Conservation (phyloP, 2,888 invertebrate species). For the Tiliacea citrago region DNA sequence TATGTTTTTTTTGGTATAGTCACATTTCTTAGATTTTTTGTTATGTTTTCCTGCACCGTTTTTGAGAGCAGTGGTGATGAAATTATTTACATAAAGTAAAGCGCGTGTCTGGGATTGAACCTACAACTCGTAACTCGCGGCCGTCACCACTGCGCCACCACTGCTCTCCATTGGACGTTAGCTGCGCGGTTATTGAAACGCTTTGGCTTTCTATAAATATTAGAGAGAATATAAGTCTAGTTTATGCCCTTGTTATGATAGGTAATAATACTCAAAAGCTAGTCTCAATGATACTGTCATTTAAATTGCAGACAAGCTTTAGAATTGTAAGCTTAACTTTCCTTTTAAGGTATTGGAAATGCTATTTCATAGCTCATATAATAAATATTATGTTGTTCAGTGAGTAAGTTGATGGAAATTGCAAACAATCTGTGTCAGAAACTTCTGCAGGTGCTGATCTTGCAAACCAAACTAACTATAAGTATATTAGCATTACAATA, state of each 20-base stretch:
- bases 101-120: no score
- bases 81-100: no score
- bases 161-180: not conserved
- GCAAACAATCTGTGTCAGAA: not conserved
- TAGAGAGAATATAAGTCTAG: conserved; percentile 16
- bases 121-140: no score
- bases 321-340: conserved; percentile 31
- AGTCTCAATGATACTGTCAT: conserved; percentile 25
- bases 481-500: no score
- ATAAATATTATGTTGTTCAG: conserved; percentile 20
- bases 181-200: conserved; percentile 15
- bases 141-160: no score
- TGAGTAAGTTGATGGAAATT: not conserved
- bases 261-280: conserved; percentile 13
- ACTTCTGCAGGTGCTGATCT: no score
- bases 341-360: conserved; percentile 23
- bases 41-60: no score
- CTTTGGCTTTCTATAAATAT: conserved; percentile 28
- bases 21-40: no score
- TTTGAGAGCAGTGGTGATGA: no score
- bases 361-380: conserved; percentile 9
- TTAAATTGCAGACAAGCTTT: conserved; percentile 24
- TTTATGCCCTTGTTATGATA: conserved; percentile 39
- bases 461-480: no score
- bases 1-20: no score